These are phyloP conservation scores for Brachynemurus nebulosus DNA, from an alignment of 2,888 invertebrate species.

Conservation along the genomic window DNA sequence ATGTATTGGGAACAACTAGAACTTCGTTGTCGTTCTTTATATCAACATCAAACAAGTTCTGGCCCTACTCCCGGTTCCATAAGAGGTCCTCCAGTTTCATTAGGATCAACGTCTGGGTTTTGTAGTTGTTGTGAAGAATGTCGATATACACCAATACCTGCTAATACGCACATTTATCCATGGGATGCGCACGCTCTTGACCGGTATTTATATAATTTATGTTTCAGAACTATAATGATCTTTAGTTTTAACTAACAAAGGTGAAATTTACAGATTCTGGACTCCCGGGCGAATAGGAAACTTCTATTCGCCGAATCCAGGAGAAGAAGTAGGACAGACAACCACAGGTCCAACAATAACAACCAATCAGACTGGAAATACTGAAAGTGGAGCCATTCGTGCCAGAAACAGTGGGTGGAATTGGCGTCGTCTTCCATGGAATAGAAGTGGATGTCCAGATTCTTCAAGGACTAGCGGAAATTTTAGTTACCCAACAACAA, in stretches of 20 bases:
- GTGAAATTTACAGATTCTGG: conserved; percentile 38
- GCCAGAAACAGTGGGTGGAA: conserved; percentile 38
- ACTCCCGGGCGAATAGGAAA: conserved; percentile 56
- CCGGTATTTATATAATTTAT: conserved; percentile 28
- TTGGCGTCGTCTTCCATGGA: conserved; percentile 62
- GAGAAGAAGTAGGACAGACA: conserved; percentile 30
- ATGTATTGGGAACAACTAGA: conserved; percentile 92
- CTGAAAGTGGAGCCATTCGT: conserved; percentile 16
- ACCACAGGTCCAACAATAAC: neutral
- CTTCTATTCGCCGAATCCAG: conserved; percentile 74
- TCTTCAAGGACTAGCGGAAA: conserved; percentile 22
- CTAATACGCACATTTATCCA: conserved; percentile 39
- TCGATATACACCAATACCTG: conserved; percentile 39
- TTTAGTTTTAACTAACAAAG: neutral
- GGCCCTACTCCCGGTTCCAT: conserved; percentile 30
- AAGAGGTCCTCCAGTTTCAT: conserved; percentile 32
- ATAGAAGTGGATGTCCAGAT: conserved; percentile 32
- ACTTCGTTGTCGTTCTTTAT: conserved; percentile 65
- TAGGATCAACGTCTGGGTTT: conserved; percentile 29
- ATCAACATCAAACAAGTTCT: conserved; percentile 38
- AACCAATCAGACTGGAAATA: neutral
- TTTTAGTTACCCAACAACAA: conserved; percentile 44
- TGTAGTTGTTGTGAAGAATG: conserved; percentile 63
- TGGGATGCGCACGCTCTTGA: conserved; percentile 39
- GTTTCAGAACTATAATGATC: neutral